Evolutionary conservation across 2,113 vertebrate species (phyloP).

Genomic region (Condylura cristata): DNA sequence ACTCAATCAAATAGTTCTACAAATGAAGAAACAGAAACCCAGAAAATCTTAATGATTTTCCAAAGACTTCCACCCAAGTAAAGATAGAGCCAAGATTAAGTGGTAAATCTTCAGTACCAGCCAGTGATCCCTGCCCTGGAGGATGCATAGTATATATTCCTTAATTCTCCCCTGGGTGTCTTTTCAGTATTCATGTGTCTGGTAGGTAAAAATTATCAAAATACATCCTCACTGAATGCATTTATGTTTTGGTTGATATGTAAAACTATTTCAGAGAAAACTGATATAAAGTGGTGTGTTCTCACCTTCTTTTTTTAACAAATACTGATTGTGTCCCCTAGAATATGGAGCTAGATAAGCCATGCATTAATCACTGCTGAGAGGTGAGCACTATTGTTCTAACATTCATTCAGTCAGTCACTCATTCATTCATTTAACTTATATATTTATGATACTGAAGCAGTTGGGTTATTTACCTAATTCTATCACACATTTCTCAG

Average conservation of each 20-base stretch:
- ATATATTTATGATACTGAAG: not conserved
- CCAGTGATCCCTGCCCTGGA: not conserved
- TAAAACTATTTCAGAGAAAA: not conserved
- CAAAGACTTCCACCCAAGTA: not conserved
- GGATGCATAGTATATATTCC: not conserved
- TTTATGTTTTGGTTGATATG: not conserved
- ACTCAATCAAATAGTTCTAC: not conserved
- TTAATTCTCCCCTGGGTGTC: not conserved
- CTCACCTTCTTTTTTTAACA: not conserved
- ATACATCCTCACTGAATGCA: not conserved
- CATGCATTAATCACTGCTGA: not conserved
- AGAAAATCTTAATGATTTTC: not conserved
- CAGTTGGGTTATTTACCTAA: not conserved
- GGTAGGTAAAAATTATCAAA: not conserved
- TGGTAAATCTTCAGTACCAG: rapidly evolving
- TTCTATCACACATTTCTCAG: not conserved
- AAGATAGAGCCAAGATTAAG: not conserved
- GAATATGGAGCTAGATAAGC: not conserved
- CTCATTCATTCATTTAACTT: not conserved
- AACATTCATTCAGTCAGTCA: not conserved
- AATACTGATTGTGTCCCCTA: not conserved
- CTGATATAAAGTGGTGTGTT: not conserved
- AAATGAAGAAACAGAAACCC: not conserved
- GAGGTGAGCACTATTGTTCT: not conserved
- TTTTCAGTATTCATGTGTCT: not conserved